Conservation (phyloP, 2,888 invertebrate genomes). For the Lutraria lutraria region DNA sequence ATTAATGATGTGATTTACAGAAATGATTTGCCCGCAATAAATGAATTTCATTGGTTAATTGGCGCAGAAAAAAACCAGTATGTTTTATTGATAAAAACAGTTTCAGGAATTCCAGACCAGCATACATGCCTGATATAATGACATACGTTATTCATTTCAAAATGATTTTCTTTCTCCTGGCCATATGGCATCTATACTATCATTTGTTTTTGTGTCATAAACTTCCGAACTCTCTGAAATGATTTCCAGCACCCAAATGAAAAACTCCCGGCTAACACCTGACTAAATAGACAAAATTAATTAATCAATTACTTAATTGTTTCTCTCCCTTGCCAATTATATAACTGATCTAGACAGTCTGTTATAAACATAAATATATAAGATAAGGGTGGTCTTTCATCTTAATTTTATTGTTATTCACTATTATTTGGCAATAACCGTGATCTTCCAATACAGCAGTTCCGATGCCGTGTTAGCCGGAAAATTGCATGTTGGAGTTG, state of each 20-base stretch:
- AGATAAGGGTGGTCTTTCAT: slow-evolving; percentile 47
- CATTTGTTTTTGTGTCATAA: slow-evolving; percentile 52
- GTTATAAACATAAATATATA: slow-evolving; percentile 35
- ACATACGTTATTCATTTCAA: slow-evolving; percentile 47
- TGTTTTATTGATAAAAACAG: slow-evolving; percentile 43
- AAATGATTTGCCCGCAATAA: not conserved
- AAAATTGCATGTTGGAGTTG: not conserved
- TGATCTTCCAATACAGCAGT: not conserved
- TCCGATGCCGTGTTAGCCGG: not conserved
- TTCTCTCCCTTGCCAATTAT: slow-evolving; percentile 38
- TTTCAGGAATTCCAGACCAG: slow-evolving; percentile 8
- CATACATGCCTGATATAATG: not conserved
- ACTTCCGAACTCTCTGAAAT: slow-evolving; percentile 48
- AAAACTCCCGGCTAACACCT: slow-evolving; percentile 30
- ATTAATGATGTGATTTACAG: not conserved
- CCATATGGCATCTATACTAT: slow-evolving; percentile 48
- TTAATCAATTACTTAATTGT: slow-evolving; percentile 52
- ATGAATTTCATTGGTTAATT: slow-evolving; percentile 45
- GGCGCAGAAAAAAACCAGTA: slow-evolving; percentile 29
- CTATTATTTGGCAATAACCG: slow-evolving; percentile 15
- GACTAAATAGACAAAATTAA: slow-evolving; percentile 59
- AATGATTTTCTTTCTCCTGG: slow-evolving; percentile 24
- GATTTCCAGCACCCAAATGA: slow-evolving; percentile 26
- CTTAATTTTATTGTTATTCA: slow-evolving; percentile 24
- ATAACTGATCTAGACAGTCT: slow-evolving; percentile 31